Evolutionary conservation across 2,797 vertebrate genomes (phyloP).

Genomic region (Acanthurus leucopareius): DNA sequence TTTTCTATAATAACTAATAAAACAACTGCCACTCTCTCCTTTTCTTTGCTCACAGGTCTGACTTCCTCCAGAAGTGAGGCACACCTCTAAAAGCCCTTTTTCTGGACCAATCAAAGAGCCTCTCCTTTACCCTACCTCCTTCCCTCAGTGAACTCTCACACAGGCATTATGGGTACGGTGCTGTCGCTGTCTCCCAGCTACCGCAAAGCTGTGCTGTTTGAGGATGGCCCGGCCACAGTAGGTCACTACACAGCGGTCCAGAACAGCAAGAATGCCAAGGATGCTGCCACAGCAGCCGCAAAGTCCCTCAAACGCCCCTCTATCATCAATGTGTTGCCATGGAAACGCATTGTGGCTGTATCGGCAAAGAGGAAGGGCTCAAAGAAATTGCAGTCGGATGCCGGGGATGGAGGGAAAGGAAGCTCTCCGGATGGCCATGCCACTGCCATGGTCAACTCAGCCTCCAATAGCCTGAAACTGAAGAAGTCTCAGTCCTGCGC

Average conservation of each 20-base stretch:
- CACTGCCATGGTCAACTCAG: constrained; percentile 53
- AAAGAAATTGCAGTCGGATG: constrained; percentile 90
- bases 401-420: constrained; percentile 88
- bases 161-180: constrained; percentile 91
- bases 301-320: constrained; percentile 92
- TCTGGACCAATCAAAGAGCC: constrained; percentile 38
- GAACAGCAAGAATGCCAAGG: constrained; percentile 95
- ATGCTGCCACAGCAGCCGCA: constrained; percentile 68
- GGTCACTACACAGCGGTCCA: constrained; percentile 94
- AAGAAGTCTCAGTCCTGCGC: constrained; percentile 96
- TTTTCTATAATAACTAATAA: not conserved
- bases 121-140: constrained; percentile 2
- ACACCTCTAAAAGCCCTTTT: constrained; percentile 34
- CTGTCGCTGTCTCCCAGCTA: constrained; percentile 95
- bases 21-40: not conserved
- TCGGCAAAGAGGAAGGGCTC: constrained; percentile 94
- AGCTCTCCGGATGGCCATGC: constrained; percentile 77
- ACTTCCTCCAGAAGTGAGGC: constrained; percentile 45
- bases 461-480: constrained; percentile 91
- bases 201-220: constrained; percentile 92
- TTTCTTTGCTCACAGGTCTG: constrained; percentile 58
- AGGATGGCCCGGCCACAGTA: constrained; percentile 91
- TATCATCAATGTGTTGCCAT: constrained; percentile 92
- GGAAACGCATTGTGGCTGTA: constrained; percentile 94
- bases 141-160: constrained; percentile 4